Evolutionary conservation across 1,140 invertebrate species (phyloP), one percentile per base, ranked within the genome.

Genomic region (Argopecten irradians): DNA sequence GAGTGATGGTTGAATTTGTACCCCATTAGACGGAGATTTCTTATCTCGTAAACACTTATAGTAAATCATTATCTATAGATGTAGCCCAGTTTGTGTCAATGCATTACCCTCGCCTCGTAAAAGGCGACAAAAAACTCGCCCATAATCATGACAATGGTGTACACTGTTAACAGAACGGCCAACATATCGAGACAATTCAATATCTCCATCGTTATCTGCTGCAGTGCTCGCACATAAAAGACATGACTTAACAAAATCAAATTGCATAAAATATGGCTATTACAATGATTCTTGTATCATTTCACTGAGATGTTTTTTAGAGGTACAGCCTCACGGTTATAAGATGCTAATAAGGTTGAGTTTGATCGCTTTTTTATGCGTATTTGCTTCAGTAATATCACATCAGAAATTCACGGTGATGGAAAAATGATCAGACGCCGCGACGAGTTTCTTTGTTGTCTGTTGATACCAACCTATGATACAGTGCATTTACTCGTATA

Each of bases 221-320:
- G 55, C 55, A 71, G 55, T 2, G 28, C 55, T 8, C 16, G n/a
- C n/a, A 71, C 55, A 71, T 71, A n/a, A 71, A 71, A 71, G 55
- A 71, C 55, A 71, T 71, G 55, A 71, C 55, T 71, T 71, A 71
- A 71, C 55, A 71, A 71, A 71, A 71, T 71, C 55, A 71, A 71
- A 71, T 28, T 71, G 55, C 55, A 71, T 28, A 71, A 71, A 71
- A 71, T 28, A 71, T 8, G n/a, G 13, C 2, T 71, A 71, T 71
- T 28, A 71, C 28, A 71, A n/a, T 5, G 22, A 71, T 28, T n/a
- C 55, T 71, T n/a, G n/a, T 28, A 71, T 28, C 8, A n/a, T 71
- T 71, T 71, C 55, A 71, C 28, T 28, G 55, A n/a, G n/a, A n/a
- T n/a, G n/a, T 5, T 71, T n/a, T 71, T 71, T 71, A 71, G n/a